A percentile compares a stretch with the other conserved stretches of the same genome.
These are phyloP conservation scores for Alcis repandata DNA, from an alignment of 2,888 invertebrate genomes.

Conservation along the genomic window DNA sequence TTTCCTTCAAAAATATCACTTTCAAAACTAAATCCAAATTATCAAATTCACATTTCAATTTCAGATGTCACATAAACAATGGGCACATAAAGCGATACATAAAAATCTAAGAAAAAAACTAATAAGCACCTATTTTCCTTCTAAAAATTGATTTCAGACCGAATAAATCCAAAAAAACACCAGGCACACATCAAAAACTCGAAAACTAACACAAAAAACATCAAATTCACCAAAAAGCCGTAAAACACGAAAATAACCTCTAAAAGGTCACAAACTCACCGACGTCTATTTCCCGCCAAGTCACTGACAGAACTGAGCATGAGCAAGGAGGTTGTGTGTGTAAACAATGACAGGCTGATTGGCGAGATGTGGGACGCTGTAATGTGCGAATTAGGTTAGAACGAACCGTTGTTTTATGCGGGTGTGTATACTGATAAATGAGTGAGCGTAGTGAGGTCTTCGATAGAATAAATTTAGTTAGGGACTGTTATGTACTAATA, in stretches of 20 bases:
- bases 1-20: no score
- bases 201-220: not conserved
- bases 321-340: not conserved
- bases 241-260: not conserved
- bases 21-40: no score
- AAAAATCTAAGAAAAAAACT: no score
- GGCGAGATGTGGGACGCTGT: slow-evolving; percentile 24
- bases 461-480: no score
- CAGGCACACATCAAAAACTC: not conserved
- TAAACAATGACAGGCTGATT: slow-evolving; percentile 19
- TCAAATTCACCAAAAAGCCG: not conserved
- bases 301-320: slow-evolving; percentile 2
- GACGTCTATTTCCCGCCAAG: not conserved
- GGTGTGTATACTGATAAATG: not conserved
- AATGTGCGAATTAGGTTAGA: slow-evolving; percentile 25
- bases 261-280: not conserved
- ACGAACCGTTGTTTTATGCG: slow-evolving; percentile 3
- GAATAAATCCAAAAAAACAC: no score
- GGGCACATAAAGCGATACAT: no score
- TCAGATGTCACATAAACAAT: no score
- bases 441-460: no score
- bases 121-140: no score
- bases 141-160: no score
- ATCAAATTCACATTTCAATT: no score
- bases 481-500: no score